Base-by-base conservation (phyloP, 2,888 invertebrate genomes). In the Heliothis peltigera region DNA sequence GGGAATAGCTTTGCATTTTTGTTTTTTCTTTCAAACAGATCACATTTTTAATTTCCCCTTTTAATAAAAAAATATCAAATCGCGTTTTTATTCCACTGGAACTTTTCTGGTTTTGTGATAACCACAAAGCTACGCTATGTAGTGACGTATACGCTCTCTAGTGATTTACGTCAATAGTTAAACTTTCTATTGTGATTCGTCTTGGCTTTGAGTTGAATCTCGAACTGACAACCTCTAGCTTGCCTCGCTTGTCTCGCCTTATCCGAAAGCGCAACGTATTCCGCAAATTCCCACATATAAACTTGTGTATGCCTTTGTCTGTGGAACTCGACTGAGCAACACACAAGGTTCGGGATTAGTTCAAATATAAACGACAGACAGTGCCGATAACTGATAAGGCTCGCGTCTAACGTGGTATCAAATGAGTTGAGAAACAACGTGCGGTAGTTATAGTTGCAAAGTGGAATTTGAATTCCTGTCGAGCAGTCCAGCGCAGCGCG, bases 341-440 rank as follows among this genome's bases (percentile, higher is more conserved):
- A 63, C 67, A 76, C 67, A 62, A 71, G 53, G 48, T 55, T 56
- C 35, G 60, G 54, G 39, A 39, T 39, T 47, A 43, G 42, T 39
- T 7, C 18, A 49, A 44, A 54, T 71, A 55, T 18, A 39, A 57
- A 65, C 48, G 57, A 55, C 52, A 49, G 65, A 58, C 55, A 70
- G 42, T 54, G 52, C n/a, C n/a, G 39, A 39, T 39, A 52, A 61
- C 71, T 57, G 57, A 75, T 75, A 61, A 52, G 44, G 42, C 32
- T 52, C 15, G 32, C 32, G 28, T 56, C 59, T 44, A 10, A 55
- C 71, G 39, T 63, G 54, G 39, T 52, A 63, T 56, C 48, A 52
- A 46, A 56, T 49, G 54, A 39, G 12, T 25, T 32, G 17, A 8
- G 39, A 42, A 63, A 49, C 53, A 64, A 62, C 44, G 7, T 53